Evolutionary conservation across 1,140 invertebrate species (phyloP).

Genomic region (Diachasma alloeum): DNA sequence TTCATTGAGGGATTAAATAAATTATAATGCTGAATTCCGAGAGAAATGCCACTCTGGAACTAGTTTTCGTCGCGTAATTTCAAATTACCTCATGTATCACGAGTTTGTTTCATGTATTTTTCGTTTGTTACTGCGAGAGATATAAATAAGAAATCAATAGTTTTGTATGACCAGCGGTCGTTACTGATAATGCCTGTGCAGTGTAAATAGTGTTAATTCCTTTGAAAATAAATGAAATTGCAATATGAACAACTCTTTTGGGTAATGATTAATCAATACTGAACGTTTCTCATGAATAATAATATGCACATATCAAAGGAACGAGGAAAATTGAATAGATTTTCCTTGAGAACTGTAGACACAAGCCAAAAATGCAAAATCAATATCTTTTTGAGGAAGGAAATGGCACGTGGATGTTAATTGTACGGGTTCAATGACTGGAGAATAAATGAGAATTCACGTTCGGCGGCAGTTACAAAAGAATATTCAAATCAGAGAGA

Average conservation of each 20-base stretch:
- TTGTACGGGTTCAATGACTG: too few relatives aligned
- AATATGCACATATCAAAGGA: neutral
- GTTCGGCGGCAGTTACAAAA: too few relatives aligned
- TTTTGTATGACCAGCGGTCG: conserved; percentile 40
- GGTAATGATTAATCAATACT: neutral
- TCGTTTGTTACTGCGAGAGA: neutral
- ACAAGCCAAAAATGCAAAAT: too few relatives aligned
- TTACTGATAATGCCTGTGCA: conserved; percentile 57
- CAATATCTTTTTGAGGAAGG: too few relatives aligned
- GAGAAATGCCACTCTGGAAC: neutral
- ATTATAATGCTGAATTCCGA: too few relatives aligned
- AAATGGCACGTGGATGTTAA: too few relatives aligned
- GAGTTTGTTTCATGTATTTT: neutral
- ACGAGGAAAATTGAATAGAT: neutral
- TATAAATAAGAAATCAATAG: conserved; percentile 30
- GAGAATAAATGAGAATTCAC: too few relatives aligned
- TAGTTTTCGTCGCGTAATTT: neutral
- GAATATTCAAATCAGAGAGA: too few relatives aligned
- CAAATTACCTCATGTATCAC: neutral
- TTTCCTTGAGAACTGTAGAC: neutral
- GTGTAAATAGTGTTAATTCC: conserved; percentile 61
- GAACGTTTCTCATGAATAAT: neutral
- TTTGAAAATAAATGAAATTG: conserved; percentile 47
- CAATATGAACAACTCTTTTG: conserved; percentile 37
- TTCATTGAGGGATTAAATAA: too few relatives aligned